Conservation (phyloP, 2,888 invertebrate genomes). For the Stenodema calcarata region DNA sequence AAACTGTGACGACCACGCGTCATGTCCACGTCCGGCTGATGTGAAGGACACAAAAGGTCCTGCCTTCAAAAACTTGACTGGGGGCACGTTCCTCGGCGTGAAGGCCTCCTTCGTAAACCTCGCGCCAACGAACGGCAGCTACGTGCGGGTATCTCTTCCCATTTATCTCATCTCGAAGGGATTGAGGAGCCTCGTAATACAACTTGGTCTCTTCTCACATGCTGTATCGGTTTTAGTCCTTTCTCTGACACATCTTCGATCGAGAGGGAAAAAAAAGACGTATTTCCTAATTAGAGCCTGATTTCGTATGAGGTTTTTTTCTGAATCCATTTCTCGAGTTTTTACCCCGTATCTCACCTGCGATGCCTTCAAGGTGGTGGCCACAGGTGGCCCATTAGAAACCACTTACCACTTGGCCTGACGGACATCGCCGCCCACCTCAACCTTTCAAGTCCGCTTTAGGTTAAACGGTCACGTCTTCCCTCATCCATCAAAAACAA, state of each 20-base stretch:
- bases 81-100: conserved; percentile 38
- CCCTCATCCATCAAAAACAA: too few relatives aligned
- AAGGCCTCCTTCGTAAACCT: conserved; percentile 13
- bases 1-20: conserved; percentile 45
- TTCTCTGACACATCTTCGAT: not conserved
- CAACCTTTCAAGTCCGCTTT: not conserved
- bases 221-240: not conserved
- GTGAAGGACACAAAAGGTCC: conserved; percentile 20
- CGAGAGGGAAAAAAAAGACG: not conserved
- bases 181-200: not conserved
- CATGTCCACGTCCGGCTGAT: not conserved
- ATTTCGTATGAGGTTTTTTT: not conserved
- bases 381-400: conserved; percentile 13
- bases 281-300: conserved; percentile 4
- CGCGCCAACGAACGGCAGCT: not conserved
- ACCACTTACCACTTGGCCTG: not conserved
- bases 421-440: not conserved
- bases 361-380: not conserved
- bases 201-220: not conserved
- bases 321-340: not conserved
- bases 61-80: not conserved
- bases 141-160: conserved; percentile 31
- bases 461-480: not conserved
- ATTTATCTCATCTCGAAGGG: conserved; percentile 9
- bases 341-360: conserved; percentile 4